Percentiles rank a stretch among this genome's conserved stretches.
Evolutionary conservation across 1,140 invertebrate species (phyloP).

Genomic region (Panagrolaimus sp.): DNA sequence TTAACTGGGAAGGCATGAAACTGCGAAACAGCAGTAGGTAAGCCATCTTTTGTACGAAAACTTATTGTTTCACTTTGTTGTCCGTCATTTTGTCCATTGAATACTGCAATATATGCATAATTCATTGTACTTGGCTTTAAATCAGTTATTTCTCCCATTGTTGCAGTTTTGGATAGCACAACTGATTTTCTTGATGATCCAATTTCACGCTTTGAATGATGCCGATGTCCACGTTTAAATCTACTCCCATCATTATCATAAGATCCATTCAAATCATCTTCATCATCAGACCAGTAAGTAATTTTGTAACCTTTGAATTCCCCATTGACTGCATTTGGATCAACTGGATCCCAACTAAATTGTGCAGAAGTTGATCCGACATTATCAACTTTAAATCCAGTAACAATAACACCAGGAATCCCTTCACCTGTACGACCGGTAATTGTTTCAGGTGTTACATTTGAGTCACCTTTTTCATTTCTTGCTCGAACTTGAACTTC

Average conservation of each 20-base stretch:
- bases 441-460: conserved; percentile 74
- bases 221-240: background rate
- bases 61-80: conserved; percentile 76
- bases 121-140: conserved; percentile 84
- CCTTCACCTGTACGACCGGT: conserved; percentile 68
- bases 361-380: conserved; percentile 48
- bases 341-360: conserved; percentile 56
- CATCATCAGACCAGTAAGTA: conserved; percentile 55
- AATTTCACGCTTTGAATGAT: conserved; percentile 65
- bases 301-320: conserved; percentile 85
- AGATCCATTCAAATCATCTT: conserved; percentile 23
- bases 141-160: conserved; percentile 72
- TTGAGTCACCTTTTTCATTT: conserved; percentile 80
- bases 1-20: conserved; percentile 57
- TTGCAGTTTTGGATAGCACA: conserved; percentile 71
- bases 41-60: conserved; percentile 82
- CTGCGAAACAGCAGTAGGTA: conserved; percentile 52
- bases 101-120: conserved; percentile 72
- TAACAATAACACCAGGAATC: conserved; percentile 46
- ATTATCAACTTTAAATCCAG: conserved; percentile 45
- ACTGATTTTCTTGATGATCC: conserved; percentile 68
- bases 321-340: conserved; percentile 63
- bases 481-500: conserved; percentile 67
- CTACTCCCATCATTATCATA: background rate
- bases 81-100: conserved; percentile 82